Evolutionary conservation across 2,797 vertebrate genomes (phyloP).

Genomic region (Macrochelys suwanniensis): DNA sequence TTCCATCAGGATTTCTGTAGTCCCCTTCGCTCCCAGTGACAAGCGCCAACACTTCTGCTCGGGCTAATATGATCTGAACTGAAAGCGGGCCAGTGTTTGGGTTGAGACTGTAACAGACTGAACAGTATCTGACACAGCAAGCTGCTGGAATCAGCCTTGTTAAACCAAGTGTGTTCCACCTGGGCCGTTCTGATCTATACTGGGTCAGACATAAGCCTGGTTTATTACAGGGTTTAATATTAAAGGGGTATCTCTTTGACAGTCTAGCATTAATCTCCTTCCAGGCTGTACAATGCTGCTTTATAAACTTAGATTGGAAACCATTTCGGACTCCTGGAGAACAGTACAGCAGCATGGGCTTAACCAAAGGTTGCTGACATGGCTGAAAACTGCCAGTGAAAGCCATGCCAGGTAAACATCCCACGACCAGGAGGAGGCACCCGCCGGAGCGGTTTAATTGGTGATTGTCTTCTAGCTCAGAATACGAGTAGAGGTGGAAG

Average conservation of each 20-base stretch:
- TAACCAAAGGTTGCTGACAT: neutral
- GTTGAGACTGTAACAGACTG: rapidly evolving
- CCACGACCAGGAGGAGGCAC: neutral
- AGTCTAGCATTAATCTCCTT: rapidly evolving
- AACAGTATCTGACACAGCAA: neutral
- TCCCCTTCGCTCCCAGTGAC: neutral
- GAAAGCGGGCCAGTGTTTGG: rapidly evolving
- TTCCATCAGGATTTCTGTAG: rapidly evolving
- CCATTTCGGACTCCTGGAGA: neutral
- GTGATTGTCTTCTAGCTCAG: neutral
- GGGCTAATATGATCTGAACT: rapidly evolving
- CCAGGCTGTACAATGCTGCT: rapidly evolving
- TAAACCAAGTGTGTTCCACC: neutral
- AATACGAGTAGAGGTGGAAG: neutral
- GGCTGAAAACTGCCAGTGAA: no score
- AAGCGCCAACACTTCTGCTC: rapidly evolving
- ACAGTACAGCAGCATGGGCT: neutral
- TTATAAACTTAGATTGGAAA: neutral
- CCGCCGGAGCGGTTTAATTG: neutral
- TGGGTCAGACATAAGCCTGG: rapidly evolving
- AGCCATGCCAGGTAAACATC: neutral
- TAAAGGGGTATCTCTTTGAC: neutral
- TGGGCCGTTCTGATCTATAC: rapidly evolving
- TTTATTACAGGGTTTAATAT: neutral
- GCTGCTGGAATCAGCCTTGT: neutral